Conservation (phyloP, 2,888 invertebrate genomes). For the Cephonodes hylas region DNA sequence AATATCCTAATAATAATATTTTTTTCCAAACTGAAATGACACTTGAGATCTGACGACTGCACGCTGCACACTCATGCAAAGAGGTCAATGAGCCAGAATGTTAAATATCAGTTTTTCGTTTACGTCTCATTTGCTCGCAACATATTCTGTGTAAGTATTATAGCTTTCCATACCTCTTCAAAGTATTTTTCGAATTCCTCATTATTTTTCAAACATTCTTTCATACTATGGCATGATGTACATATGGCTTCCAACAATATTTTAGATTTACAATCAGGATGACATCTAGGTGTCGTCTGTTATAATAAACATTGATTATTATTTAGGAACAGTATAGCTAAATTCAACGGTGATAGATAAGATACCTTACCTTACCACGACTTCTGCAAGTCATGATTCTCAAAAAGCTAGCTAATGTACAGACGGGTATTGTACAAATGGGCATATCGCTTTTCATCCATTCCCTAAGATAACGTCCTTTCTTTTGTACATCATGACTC, state of each 20-base stretch:
- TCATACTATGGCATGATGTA: constrained; percentile 59
- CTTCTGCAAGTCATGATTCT: constrained; percentile 55
- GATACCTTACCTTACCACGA: constrained; percentile 48
- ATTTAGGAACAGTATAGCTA: neutral
- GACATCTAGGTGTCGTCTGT: constrained; percentile 59
- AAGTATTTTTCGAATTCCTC: constrained; percentile 59
- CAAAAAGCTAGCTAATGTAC: constrained; percentile 45
- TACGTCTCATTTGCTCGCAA: too few species aligned
- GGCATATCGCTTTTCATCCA: constrained; percentile 72
- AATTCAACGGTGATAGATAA: neutral
- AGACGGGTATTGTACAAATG: constrained; percentile 50
- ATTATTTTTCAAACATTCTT: constrained; percentile 55
- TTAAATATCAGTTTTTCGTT: too few species aligned
- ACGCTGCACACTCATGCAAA: too few species aligned
- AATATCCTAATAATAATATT: too few species aligned
- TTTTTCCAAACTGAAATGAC: too few species aligned
- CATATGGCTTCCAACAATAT: constrained; percentile 61
- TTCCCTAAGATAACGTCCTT: constrained; percentile 61
- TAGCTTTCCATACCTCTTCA: constrained; percentile 49
- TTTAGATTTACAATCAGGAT: constrained; percentile 67
- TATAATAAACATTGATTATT: neutral
- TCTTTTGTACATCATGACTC: constrained; percentile 65
- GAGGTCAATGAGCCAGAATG: too few species aligned
- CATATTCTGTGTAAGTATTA: neutral
- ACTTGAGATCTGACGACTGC: too few species aligned